Evolutionary conservation across 2,113 vertebrate genomes (phyloP), one percentile per base, ranked within the genome.

Genomic region (Lepidothrix coronata): DNA sequence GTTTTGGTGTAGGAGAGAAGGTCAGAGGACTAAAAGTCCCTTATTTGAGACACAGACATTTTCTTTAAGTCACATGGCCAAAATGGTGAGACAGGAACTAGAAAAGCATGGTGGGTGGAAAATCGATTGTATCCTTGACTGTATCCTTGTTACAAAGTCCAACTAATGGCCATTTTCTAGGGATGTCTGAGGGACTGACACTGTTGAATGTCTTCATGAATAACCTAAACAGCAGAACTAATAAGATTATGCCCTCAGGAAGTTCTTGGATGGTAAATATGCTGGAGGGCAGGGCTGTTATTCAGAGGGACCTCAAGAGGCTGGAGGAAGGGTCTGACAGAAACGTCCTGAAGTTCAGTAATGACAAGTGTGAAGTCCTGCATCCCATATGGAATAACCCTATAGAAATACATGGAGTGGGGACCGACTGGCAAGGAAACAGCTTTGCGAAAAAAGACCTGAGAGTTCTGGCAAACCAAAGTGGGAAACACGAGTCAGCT

Each of bases 231-330:
- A 33, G 13, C 9, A 52, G 35, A 20, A 52, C 28, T 52, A 27
- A 54, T 20, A 49, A 49, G 49, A 76, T 20, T 2, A n/a, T 1
- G 5, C 6, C 25, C 61, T 46, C 52, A 71, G 43, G 55, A 57
- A 65, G 31, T n/a, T 0, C 8, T 1, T 21, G 33, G 12, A 12
- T 23, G 1, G 35, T 28, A 54, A 55, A 2, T 15, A 20, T 5
- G 52, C 49, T 61, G 41, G 20, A 67, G 28, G 24, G 30, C 43
- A 73, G n/a, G 28, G 27, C 27, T 61, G 17, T 52, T 76, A 54
- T 11, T 65, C 74, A 65, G 63, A 67, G 35, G 22, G 43, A 73
- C 28, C 21, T 22, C 66, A 67, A 23, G 41, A 73, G 21, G 33
- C 43, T 58, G 24, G 33, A 80, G 35, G 43, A 70, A 83, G 6